Percentiles rank a stretch among this genome's conserved stretches.
Conservation (phyloP, 2,113 vertebrate genomes). For the Salvelinus namaycush region DNA sequence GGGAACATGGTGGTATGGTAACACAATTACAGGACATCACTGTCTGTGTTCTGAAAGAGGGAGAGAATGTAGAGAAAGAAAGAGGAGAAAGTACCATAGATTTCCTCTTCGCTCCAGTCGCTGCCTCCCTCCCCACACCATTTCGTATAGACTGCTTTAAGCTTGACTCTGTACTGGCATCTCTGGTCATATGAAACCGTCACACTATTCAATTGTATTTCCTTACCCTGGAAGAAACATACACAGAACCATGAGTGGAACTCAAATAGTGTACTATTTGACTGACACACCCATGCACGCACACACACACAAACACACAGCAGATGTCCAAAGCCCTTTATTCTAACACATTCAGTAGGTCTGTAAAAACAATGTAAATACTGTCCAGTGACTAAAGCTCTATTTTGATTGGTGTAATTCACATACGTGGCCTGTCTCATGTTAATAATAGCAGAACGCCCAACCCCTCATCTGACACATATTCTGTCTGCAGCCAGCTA, state of each 20-base stretch:
- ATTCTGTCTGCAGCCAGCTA: no score
- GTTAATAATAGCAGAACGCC: background rate
- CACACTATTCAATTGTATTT: background rate
- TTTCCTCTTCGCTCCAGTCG: background rate
- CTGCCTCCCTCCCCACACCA: accelerated
- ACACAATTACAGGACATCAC: background rate
- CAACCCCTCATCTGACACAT: no score
- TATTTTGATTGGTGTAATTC: background rate
- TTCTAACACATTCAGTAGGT: no score
- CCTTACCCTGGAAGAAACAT: background rate
- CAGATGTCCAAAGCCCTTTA: background rate
- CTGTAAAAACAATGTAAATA: no score
- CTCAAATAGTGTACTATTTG: background rate
- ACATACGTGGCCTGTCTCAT: background rate
- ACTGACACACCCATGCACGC: no score
- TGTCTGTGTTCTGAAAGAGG: background rate
- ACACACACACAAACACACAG: background rate
- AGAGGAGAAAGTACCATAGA: slow-evolving; percentile 44
- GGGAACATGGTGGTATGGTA: background rate
- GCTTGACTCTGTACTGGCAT: slow-evolving; percentile 56
- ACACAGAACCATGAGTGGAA: background rate
- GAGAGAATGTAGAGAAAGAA: background rate
- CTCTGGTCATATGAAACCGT: slow-evolving; percentile 26
- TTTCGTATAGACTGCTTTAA: accelerated
- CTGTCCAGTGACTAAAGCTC: no score